phyloP scores from a whole-genome alignment of 2,797 vertebrate species.

The Nyctibius grandis region DNA sequence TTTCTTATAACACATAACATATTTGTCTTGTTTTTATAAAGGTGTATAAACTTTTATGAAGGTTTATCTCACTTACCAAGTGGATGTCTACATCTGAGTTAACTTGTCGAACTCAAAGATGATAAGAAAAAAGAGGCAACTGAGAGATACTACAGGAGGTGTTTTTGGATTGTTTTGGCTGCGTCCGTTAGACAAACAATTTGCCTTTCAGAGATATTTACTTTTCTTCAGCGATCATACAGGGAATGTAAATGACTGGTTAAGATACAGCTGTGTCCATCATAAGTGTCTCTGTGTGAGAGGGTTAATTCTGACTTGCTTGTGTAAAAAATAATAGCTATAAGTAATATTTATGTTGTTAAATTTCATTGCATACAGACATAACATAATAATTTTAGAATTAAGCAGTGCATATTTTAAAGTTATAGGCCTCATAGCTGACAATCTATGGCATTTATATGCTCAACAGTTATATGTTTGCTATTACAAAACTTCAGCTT shows the following conservation, averaged over 20 bases:
- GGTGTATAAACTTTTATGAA: background rate
- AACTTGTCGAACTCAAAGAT: background rate
- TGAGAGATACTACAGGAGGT: background rate
- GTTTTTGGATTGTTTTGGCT: background rate
- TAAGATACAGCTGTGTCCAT: background rate
- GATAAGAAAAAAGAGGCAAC: background rate
- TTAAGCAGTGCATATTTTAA: background rate
- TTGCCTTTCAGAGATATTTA: background rate
- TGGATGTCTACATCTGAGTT: background rate
- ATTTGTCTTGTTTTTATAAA: background rate
- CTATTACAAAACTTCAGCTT: background rate
- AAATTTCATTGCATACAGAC: background rate
- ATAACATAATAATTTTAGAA: background rate
- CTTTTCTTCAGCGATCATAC: background rate
- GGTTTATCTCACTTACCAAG: background rate
- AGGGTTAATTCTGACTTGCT: background rate
- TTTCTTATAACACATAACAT: background rate
- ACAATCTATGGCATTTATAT: background rate
- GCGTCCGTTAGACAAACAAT: background rate
- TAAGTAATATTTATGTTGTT: background rate
- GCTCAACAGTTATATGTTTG: background rate
- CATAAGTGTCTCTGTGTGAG: background rate
- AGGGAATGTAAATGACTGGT: background rate
- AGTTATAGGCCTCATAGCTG: background rate
- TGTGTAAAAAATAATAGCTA: background rate